phyloP scores from a whole-genome alignment of 1,140 invertebrate species.

The Drosophila littoralis region DNA sequence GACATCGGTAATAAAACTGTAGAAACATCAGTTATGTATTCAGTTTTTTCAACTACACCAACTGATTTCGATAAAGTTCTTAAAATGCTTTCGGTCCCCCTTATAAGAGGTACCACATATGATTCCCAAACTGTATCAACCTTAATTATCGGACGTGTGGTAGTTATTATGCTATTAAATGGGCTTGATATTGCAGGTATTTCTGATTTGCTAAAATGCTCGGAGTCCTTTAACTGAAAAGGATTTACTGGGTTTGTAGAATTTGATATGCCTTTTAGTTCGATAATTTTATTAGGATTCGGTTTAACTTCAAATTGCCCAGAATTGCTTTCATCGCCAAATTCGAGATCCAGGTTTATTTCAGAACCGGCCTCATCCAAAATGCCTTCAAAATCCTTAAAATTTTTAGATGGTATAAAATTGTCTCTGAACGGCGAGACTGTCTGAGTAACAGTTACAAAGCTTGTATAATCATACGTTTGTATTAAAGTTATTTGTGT shows the following conservation, averaged over 20 bases:
- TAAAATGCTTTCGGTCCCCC: slow-evolving; percentile 89
- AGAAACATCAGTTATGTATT: slow-evolving; percentile 90
- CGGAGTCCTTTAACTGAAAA: slow-evolving; percentile 27
- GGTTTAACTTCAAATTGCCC: slow-evolving; percentile 86
- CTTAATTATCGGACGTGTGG: slow-evolving; percentile 90
- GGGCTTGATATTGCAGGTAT: slow-evolving; percentile 31
- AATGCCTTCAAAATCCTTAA: slow-evolving; percentile 94
- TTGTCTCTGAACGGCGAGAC: slow-evolving; percentile 94
- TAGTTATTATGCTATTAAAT: slow-evolving; percentile 87
- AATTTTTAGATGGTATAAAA: slow-evolving; percentile 85
- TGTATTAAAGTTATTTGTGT: slow-evolving; percentile 92
- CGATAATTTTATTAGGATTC: slow-evolving; percentile 50
- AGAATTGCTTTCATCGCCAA: slow-evolving; percentile 91
- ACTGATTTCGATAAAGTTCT: slow-evolving; percentile 91
- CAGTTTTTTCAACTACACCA: slow-evolving; percentile 90
- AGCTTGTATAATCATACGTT: slow-evolving; percentile 93
- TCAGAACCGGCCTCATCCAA: slow-evolving; percentile 95
- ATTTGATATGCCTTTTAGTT: slow-evolving; percentile 43
- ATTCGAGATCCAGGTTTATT: slow-evolving; percentile 92
- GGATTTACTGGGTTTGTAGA: slow-evolving; percentile 26
- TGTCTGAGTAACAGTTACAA: slow-evolving; percentile 95
- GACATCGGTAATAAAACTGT: slow-evolving; percentile 87
- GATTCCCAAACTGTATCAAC: slow-evolving; percentile 92
- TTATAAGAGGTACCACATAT: slow-evolving; percentile 91
- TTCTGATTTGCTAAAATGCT: slow-evolving; percentile 26